Evolutionary conservation across 2,113 vertebrate genomes (phyloP).

Genomic region (Oreochromis niloticus): DNA sequence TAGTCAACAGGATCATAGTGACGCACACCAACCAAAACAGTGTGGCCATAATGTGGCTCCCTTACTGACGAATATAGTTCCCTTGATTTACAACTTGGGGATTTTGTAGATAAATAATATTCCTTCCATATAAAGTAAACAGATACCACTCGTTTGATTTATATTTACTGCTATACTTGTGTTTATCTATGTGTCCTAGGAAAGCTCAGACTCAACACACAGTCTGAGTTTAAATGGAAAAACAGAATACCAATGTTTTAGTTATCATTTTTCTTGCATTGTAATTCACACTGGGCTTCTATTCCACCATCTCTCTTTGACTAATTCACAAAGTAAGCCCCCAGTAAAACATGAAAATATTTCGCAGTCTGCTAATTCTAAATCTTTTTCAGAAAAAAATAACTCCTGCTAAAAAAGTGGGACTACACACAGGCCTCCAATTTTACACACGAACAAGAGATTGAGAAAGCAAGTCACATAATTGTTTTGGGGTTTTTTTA

Average conservation of each 20-base stretch:
- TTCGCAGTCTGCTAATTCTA: not conserved
- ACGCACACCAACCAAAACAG: not conserved
- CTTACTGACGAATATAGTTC: not conserved
- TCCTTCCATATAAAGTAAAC: not conserved
- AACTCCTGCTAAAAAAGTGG: not conserved
- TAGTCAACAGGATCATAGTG: not conserved
- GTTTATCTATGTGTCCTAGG: not conserved
- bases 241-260: not conserved
- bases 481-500: not conserved
- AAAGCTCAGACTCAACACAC: not conserved
- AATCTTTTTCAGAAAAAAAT: not conserved
- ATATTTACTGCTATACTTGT: not conserved
- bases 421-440: not conserved
- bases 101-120: not conserved
- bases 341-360: not conserved
- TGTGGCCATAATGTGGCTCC: not conserved
- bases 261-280: not conserved
- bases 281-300: not conserved
- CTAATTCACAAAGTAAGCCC: not conserved
- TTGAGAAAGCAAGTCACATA: not conserved
- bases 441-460: not conserved
- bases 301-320: not conserved
- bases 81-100: not conserved
- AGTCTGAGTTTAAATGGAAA: not conserved
- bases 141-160: not conserved